A percentile compares a stretch with the other conserved stretches of the same genome.
phyloP scores from a whole-genome alignment of 2,113 vertebrate species.

The Rafetus swinhoei region DNA sequence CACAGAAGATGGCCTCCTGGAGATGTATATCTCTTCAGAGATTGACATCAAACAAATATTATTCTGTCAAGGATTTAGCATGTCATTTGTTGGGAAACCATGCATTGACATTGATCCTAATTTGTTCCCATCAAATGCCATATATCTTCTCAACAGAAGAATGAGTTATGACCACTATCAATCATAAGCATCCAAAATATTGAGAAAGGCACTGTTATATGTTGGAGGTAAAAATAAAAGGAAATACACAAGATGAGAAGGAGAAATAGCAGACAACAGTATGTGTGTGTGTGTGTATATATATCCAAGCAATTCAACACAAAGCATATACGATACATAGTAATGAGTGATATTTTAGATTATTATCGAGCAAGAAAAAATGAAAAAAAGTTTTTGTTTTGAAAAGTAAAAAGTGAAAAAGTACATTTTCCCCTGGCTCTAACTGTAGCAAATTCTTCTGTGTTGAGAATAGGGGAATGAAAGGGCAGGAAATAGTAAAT shows the following conservation, averaged over 20 bases:
- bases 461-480: background rate
- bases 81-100: constrained; percentile 1
- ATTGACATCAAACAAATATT: background rate
- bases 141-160: constrained; percentile 38
- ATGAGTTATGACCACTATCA: constrained; percentile 8
- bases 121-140: constrained; percentile 20
- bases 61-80: constrained; percentile 27
- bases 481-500: background rate
- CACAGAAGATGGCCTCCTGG: background rate
- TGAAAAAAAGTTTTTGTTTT: background rate
- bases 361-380: constrained; percentile 15
- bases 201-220: background rate
- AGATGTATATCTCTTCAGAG: background rate
- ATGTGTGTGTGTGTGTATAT: background rate
- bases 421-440: background rate
- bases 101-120: constrained; percentile 46
- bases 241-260: background rate
- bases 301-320: constrained; percentile 18
- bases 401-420: background rate
- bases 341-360: background rate
- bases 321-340: background rate
- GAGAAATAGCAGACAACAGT: background rate
- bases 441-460: background rate
- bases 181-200: constrained; percentile 16
- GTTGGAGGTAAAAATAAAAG: constrained; percentile 47